Evolutionary conservation across 1,140 invertebrate genomes (phyloP), one percentile per base, ranked within the genome.

Genomic region (Andrena cerasifolii): DNA sequence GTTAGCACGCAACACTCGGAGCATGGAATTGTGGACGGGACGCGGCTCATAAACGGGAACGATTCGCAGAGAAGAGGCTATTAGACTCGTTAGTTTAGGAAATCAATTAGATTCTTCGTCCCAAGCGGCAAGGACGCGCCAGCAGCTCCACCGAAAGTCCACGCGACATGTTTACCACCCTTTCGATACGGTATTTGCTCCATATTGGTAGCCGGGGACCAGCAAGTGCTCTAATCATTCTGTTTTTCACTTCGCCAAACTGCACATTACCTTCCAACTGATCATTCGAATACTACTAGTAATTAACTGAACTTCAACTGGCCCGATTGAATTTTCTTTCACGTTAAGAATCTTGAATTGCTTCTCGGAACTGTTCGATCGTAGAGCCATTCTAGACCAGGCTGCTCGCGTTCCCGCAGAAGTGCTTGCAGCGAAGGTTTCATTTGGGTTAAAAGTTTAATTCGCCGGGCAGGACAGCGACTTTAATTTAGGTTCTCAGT

Each of bases 391-490:
- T n/a, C n/a, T n/a, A n/a, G n/a, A n/a, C n/a, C 31, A 3, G 18
- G 49, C 6, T 18, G 26, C 45, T 43, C 59, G 3, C 26, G 28
- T 8, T 7, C 12, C 8, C 3, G 26, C 16, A 24, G 28, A 6
- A 16, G n/a, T 40, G 26, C 12, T 59, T 24, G 49, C 54, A 43
- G 59, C 51, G 36, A 74, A 51, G 47, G 18, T 53, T 8, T 40
- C 66, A 84, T 86, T 86, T 84, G 67, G 84, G 84, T 86, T 86
- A 84, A 84, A 84, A 84, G 84, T 82, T 80, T 82, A 75, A 86
- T 82, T 86, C 68, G 56, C 63, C 68, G 77, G 67, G 45, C 70
- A 70, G 70, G 68, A 43, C 61, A 59, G 45, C 6, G 79, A 77
- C 76, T 72, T 71, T 82, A 82, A 82, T 86, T 86, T 49, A 56